These are phyloP conservation scores for Schizopygopsis pylzovi DNA, from an alignment of 2,797 vertebrate species.

Conservation along the genomic window DNA sequence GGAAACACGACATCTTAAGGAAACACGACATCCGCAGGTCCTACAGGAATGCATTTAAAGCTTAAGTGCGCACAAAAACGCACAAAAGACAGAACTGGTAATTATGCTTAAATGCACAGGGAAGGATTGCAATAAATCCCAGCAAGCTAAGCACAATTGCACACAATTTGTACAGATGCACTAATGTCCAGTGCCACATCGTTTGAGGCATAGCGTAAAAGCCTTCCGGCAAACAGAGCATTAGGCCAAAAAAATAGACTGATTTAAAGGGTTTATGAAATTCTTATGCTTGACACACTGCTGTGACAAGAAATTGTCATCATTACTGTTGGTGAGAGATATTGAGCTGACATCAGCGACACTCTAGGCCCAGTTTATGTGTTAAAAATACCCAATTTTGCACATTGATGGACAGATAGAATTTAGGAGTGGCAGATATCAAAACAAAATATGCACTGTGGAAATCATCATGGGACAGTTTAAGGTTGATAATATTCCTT, in stretches of 20 bases:
- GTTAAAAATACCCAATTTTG: conserved; percentile 54
- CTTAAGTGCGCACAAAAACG: background rate
- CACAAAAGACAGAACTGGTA: background rate
- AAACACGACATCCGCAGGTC: conserved; percentile 2
- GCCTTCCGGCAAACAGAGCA: conserved; percentile 31
- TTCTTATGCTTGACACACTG: conserved; percentile 42
- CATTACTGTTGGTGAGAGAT: conserved; percentile 28
- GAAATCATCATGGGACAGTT: conserved; percentile 27
- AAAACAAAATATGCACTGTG: conserved; percentile 33
- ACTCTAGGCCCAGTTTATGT: conserved; percentile 24
- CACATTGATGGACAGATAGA: conserved; percentile 44
- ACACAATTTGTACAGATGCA: conserved; percentile 1
- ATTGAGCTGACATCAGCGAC: conserved; percentile 38
- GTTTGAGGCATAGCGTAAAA: conserved; percentile 37
- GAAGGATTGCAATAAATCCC: background rate
- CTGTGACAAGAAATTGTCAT: conserved; percentile 36
- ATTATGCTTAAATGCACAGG: background rate
- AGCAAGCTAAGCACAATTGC: conserved; percentile 12
- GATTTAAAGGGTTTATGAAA: conserved; percentile 34
- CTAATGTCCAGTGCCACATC: conserved; percentile 30
- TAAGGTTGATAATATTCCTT: conserved; percentile 25
- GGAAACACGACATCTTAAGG: background rate
- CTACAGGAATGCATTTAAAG: background rate
- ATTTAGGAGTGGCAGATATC: conserved; percentile 35
- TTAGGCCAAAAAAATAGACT: conserved; percentile 18